Evolutionary conservation across 2,113 vertebrate genomes (phyloP), one percentile per base, ranked within the genome.

Genomic region (Propithecus coquereli): DNA sequence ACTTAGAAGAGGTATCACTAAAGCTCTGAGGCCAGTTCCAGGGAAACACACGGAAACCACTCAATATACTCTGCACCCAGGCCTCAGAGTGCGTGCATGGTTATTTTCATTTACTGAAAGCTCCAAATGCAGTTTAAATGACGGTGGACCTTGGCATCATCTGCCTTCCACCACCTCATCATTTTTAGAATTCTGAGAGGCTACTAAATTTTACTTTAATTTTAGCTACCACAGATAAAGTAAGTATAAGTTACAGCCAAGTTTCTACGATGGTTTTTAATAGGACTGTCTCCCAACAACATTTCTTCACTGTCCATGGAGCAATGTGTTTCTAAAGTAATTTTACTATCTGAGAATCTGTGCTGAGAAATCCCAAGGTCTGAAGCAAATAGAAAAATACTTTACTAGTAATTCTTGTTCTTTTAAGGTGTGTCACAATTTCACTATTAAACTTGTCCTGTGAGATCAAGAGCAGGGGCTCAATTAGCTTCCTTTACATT

Each of bases 361-460:
- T 82, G 52, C 68, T 50, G 59, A 93, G 57, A 73, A 65, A 92
- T 30, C 63, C 79, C 30, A 79, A 87, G 37, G 84, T 95, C 68
- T 85, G 50, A 95, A 94, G 65, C 74, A 79, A 90, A 85, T 0
- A 86, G 82, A 85, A 92, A 95, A 94, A 87, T 40, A 59, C 74
- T 79, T 87, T 43, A 45, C 77, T n/a, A 71, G 80, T 91, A 43
- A 68, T 82, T 79, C 93, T 34, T 65, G 45, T 52, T 94, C 20
- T 27, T 13, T 93, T 6, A 54, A 79, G 59, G 52, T 22, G n/a
- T 76, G 43, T 22, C 68, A 54, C 59, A 59, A 63, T 47, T 27
- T 71, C n/a, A 73, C 50, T 86, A n/a, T 9, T 71, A 65, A 73
- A 32, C 45, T 20, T 16, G 27, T 27, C 71, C 32, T 17, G 6